Percentiles rank a stretch among this genome's conserved stretches.
phyloP scores from a whole-genome alignment of 2,888 invertebrate genomes.

The Cylloceria caligata region DNA sequence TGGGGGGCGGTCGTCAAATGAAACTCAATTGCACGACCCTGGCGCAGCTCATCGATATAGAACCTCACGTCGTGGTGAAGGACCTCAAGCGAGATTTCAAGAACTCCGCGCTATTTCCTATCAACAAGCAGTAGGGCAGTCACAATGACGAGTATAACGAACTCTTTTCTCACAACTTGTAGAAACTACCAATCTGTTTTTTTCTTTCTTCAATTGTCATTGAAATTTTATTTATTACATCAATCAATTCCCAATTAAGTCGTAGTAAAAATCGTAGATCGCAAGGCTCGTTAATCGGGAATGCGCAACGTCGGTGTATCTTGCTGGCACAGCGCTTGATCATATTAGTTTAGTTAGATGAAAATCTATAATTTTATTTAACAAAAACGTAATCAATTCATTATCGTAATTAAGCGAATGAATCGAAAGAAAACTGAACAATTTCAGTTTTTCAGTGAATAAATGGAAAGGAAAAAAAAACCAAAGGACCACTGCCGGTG shows the following conservation, averaged over 20 bases:
- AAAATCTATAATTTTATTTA: constrained; percentile 22
- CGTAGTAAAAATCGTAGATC: not conserved
- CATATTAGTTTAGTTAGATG: constrained; percentile 31
- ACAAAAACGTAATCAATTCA: constrained; percentile 9
- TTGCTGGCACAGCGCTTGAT: constrained; percentile 39
- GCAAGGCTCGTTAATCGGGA: not conserved
- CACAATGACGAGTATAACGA: not conserved
- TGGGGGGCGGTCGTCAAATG: constrained; percentile 86
- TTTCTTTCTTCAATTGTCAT: not conserved
- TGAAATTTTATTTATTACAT: not conserved
- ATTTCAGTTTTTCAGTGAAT: constrained; percentile 16
- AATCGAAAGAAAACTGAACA: not conserved
- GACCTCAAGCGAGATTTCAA: constrained; percentile 78
- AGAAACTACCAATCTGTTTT: not conserved
- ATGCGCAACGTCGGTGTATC: constrained; percentile 4
- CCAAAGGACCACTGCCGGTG: constrained; percentile 51
- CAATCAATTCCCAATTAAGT: constrained; percentile 1
- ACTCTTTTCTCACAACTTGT: not conserved
- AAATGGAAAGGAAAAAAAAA: too few relatives aligned
- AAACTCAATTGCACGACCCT: constrained; percentile 85
- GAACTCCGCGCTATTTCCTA: not conserved
- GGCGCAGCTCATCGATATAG: constrained; percentile 85
- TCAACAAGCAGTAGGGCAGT: not conserved
- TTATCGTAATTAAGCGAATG: constrained; percentile 18
- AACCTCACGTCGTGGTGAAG: constrained; percentile 84